phyloP scores from a whole-genome alignment of 1,140 invertebrate genomes.

The Batillaria attramentaria region DNA sequence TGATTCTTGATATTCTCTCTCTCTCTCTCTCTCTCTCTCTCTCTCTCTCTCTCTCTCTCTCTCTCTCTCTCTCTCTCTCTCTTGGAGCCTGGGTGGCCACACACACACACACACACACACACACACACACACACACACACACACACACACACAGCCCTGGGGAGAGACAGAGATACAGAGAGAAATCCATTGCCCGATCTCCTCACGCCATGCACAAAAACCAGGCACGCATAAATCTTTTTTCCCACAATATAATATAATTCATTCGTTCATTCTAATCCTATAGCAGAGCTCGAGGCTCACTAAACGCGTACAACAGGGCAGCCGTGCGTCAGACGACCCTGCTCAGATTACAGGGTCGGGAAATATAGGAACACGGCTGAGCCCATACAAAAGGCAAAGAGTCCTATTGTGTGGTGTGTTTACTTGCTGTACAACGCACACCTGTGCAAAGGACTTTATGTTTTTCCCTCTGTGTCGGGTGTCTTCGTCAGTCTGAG shows the following conservation, averaged over 20 bases:
- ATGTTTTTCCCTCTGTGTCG: neutral
- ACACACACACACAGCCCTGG: neutral
- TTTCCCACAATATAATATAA: neutral
- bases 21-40: slow-evolving; percentile 7
- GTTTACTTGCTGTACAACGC: too few species aligned
- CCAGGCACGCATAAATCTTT: neutral
- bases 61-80: slow-evolving; percentile 18
- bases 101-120: slow-evolving; percentile 19
- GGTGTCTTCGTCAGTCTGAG: neutral
- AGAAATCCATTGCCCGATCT: neutral
- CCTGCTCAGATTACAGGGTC: too few species aligned
- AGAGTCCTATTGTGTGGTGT: too few species aligned
- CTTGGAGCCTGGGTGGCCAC: neutral
- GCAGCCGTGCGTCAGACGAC: too few species aligned
- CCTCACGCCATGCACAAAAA: neutral
- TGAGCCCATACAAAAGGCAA: too few species aligned
- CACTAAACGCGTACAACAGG: neutral
- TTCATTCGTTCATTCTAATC: neutral
- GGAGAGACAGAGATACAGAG: neutral
- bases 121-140: neutral
- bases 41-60: slow-evolving; percentile 5
- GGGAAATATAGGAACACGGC: too few species aligned
- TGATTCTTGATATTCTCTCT: neutral
- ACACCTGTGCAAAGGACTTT: neutral
- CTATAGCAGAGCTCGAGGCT: neutral